These are phyloP conservation scores for Menura novaehollandiae DNA, from an alignment of 2,113 vertebrate genomes.

Conservation along the genomic window DNA sequence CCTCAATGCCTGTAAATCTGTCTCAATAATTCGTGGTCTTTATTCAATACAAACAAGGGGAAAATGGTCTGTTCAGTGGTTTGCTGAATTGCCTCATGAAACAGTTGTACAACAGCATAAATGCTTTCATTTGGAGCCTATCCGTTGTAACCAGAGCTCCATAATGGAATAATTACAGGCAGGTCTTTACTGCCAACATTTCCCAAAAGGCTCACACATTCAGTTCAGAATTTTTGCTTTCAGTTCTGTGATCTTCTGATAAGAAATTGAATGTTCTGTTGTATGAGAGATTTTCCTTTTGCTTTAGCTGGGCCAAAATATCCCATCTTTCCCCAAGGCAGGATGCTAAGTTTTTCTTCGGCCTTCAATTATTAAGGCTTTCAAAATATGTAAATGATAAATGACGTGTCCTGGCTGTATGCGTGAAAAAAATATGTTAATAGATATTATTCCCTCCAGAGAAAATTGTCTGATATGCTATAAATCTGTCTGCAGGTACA, in stretches of 20 bases:
- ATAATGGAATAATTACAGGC: not conserved
- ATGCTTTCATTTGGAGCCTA: not conserved
- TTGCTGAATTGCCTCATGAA: not conserved
- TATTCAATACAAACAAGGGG: not conserved
- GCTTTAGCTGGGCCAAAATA: not conserved
- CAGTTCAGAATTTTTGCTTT: not conserved
- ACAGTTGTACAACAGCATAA: not conserved
- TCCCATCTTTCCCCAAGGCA: not conserved
- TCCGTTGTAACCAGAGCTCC: not conserved
- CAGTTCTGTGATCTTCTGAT: not conserved
- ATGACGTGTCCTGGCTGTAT: not conserved
- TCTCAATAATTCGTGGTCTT: not conserved
- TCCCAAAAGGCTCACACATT: not conserved
- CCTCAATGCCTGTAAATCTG: not conserved
- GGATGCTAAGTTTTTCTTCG: not conserved
- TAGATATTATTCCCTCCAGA: conserved; percentile 15
- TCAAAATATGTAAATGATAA: conserved; percentile 4
- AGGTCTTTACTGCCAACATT: not conserved
- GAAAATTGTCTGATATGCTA: not conserved
- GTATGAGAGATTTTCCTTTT: not conserved
- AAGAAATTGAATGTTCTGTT: not conserved
- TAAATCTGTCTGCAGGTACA: conserved; percentile 84
- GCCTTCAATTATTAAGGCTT: not conserved
- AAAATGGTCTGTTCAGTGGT: not conserved
- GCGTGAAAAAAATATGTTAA: not conserved